Evolutionary conservation across 2,113 vertebrate species (phyloP).

Genomic region (Formicarius rufipectus): DNA sequence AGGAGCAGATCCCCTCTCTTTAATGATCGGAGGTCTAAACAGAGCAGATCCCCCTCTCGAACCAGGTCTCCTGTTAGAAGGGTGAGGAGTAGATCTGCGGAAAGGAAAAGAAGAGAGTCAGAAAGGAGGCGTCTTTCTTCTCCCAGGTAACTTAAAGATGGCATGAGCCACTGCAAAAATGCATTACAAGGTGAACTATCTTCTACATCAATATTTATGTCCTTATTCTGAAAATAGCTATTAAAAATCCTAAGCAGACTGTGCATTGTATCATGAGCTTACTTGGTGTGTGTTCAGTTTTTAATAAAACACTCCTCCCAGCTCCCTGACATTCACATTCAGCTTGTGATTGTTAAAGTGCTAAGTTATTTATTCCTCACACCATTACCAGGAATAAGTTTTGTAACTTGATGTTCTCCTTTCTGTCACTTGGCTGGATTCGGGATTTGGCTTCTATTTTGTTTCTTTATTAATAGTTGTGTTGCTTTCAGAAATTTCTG

Average conservation of each 20-base stretch:
- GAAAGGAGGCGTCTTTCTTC: conserved; percentile 89
- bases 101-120: conserved; percentile 85
- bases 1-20: conserved; percentile 77
- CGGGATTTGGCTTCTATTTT: neutral
- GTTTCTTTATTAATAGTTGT: neutral
- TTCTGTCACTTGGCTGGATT: neutral
- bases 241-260: neutral
- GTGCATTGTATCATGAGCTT: neutral
- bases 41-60: conserved; percentile 86
- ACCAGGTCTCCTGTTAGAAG: conserved; percentile 83
- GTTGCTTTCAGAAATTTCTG: neutral
- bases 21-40: conserved; percentile 82
- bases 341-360: neutral
- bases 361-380: neutral
- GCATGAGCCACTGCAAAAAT: neutral
- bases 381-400: neutral
- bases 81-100: conserved; percentile 87
- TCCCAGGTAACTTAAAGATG: conserved; percentile 76
- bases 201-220: neutral
- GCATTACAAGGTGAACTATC: rapidly evolving
- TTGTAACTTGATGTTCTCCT: neutral
- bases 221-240: neutral
- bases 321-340: neutral
- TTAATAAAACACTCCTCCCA: neutral
- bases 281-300: neutral